Evolutionary conservation across 2,888 invertebrate species (phyloP), one percentile per base, ranked within the genome.

Genomic region (Dryadula phaetusa): DNA sequence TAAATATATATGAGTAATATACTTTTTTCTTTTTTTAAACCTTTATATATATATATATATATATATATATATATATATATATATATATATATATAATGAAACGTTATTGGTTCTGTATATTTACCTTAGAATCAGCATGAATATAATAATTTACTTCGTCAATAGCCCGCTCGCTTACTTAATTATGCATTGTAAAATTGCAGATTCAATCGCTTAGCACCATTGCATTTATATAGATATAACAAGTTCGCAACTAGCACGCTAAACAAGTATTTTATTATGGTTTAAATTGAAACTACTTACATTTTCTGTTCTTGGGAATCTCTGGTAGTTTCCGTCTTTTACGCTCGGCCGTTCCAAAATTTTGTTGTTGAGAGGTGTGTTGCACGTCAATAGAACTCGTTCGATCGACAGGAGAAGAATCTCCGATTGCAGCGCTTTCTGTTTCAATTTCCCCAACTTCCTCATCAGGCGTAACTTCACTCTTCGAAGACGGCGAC

Each of bases 261-360:
- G 10, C 0, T 8, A n/a, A 28, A 5, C 16, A 28, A 49, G n/a
- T 28, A 28, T 2, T 16, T 16, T 16, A 12, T n/a, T 5, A 32
- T 28, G 16, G 28, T 52, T 52, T 10, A 16, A 34, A 44, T 25
- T 58, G 4, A 1, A n/a, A 49, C 6, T 72, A 87, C 95, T 95
- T 86, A 97, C 97, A 95, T 95, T 97, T 97, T 86, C 96, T 96
- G 79, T 96, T 96, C 86, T 97, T 97, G 5, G 98, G 98, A 77
- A 98, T 97, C 90, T 98, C 97, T 40, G 98, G 98, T 28, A 98
- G 93, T 90, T 96, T 97, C 88, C 98, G 94, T 77, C 98, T 93
- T 79, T 96, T 94, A 72, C 97, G 93, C 82, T 96, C 95, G 12
- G 92, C 93, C 71, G 83, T 92, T 70, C 81, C 83, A 62, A 88